Evolutionary conservation across 2,888 invertebrate species (phyloP).

Genomic region (Apamea monoglypha): DNA sequence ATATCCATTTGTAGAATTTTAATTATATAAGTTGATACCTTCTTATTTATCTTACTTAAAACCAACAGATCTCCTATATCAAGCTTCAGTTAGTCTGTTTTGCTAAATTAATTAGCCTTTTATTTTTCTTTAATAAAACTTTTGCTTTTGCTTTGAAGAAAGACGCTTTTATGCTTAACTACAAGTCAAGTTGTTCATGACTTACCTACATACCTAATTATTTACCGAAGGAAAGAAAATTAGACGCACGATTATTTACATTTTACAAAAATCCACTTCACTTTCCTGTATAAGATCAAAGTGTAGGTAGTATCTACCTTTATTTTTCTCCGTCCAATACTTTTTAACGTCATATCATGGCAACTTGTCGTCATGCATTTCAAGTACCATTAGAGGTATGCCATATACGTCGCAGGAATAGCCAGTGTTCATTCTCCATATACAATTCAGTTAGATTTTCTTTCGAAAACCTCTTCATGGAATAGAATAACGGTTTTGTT

Average conservation of each 20-base stretch:
- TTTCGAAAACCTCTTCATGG: background rate
- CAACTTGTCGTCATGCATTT: background rate
- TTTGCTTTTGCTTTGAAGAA: background rate
- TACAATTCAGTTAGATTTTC: background rate
- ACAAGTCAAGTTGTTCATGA: background rate
- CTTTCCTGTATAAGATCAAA: background rate
- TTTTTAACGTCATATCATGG: background rate
- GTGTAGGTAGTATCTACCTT: background rate
- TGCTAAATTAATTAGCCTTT: slow-evolving; percentile 18
- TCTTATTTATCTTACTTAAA: slow-evolving; percentile 18
- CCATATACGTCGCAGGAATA: background rate
- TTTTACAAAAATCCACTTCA: background rate
- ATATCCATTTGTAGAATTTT: background rate
- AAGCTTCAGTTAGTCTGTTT: slow-evolving; percentile 14
- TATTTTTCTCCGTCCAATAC: background rate
- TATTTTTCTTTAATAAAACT: slow-evolving; percentile 14
- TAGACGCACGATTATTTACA: background rate
- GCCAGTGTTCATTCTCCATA: background rate
- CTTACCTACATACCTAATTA: background rate
- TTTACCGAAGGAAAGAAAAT: background rate
- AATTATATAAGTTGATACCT: slow-evolving; percentile 7
- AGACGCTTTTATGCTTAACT: background rate
- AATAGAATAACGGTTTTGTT: background rate
- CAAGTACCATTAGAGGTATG: background rate
- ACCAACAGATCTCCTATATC: background rate